Evolutionary conservation across 2,797 vertebrate species (phyloP).

Genomic region (Discoglossus pictus): DNA sequence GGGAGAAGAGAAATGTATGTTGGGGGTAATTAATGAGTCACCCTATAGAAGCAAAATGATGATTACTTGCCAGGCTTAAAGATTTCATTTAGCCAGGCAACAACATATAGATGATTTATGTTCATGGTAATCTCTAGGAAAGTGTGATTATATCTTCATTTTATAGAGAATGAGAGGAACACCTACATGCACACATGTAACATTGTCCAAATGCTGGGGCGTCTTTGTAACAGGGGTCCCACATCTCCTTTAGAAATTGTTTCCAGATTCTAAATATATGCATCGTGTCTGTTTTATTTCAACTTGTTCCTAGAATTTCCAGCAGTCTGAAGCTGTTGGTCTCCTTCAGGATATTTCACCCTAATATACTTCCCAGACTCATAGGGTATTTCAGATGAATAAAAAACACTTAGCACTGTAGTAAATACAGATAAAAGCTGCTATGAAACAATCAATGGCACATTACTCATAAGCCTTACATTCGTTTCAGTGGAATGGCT

Average conservation of each 20-base stretch:
- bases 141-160: slow-evolving; percentile 11
- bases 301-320: background rate
- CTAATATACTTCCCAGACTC: too few relatives aligned
- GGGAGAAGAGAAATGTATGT: slow-evolving; percentile 2
- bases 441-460: too few relatives aligned
- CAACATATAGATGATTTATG: slow-evolving; percentile 10
- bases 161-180: slow-evolving; percentile 14
- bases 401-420: too few relatives aligned
- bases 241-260: background rate
- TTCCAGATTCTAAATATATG: slow-evolving; percentile 7
- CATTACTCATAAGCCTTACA: too few relatives aligned
- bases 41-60: background rate
- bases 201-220: background rate
- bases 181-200: slow-evolving; percentile 1
- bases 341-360: too few relatives aligned
- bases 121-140: slow-evolving; percentile 14
- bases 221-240: too few relatives aligned
- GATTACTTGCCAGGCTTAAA: background rate
- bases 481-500: too few relatives aligned
- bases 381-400: too few relatives aligned
- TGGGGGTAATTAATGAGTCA: slow-evolving; percentile 6
- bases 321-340: too few relatives aligned
- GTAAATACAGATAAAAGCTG: too few relatives aligned
- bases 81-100: background rate
- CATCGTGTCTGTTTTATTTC: slow-evolving; percentile 11